Conservation (phyloP, 2,797 vertebrate species). For the Chaunax sp. region DNA sequence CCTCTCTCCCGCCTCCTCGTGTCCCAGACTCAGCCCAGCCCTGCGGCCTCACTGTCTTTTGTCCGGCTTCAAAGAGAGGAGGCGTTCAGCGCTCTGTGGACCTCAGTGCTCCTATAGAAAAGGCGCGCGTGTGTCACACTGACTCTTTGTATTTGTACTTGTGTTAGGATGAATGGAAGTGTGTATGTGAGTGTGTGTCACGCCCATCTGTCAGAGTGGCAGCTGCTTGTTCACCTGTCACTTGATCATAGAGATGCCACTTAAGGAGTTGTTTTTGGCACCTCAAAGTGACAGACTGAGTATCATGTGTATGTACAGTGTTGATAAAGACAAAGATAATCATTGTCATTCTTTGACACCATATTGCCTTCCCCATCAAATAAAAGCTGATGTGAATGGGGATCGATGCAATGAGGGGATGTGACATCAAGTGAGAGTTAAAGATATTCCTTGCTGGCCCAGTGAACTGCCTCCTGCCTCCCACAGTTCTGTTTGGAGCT, state of each 20-base stretch:
- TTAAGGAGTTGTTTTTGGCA: conserved; percentile 13
- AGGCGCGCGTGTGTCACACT: conserved; percentile 42
- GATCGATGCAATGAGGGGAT: conserved; percentile 24
- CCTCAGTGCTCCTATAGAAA: conserved; percentile 45
- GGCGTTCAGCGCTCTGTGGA: conserved; percentile 37
- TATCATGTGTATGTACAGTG: background rate
- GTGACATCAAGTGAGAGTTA: conserved; percentile 29
- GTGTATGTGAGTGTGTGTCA: conserved; percentile 53
- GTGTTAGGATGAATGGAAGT: conserved; percentile 44
- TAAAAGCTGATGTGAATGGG: conserved; percentile 18
- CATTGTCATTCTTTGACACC: background rate
- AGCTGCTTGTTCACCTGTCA: conserved; percentile 56
- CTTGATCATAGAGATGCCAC: conserved; percentile 18
- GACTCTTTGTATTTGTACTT: conserved; percentile 55
- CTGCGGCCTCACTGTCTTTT: conserved; percentile 57
- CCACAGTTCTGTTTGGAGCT: conserved; percentile 52
- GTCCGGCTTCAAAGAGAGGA: conserved; percentile 58
- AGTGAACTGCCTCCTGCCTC: conserved; percentile 48
- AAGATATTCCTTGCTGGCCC: conserved; percentile 35
- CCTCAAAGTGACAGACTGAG: conserved; percentile 8
- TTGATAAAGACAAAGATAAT: conserved; percentile 2
- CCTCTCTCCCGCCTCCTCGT: conserved; percentile 21
- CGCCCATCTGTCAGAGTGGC: conserved; percentile 64
- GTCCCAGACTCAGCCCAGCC: conserved; percentile 35
- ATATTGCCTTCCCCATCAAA: conserved; percentile 27